phyloP scores from a whole-genome alignment of 1,140 invertebrate species.

The Lithobius niger region DNA sequence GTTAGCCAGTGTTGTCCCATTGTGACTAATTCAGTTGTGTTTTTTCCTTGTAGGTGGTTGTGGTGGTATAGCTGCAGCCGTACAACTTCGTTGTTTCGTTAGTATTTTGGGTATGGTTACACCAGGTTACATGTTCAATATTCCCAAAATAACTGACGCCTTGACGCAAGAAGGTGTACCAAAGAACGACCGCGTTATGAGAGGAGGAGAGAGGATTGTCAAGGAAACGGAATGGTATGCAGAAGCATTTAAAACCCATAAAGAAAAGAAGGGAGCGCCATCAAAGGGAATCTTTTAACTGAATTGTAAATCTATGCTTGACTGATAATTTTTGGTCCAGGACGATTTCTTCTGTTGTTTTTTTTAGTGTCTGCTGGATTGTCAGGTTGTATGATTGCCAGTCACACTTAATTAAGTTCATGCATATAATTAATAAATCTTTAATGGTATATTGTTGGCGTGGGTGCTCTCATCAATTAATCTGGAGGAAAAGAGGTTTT shows the following conservation, averaged over 20 bases:
- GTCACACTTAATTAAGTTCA: no score
- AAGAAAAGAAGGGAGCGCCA: no score
- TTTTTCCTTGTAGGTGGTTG: conserved; percentile 28
- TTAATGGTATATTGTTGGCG: no score
- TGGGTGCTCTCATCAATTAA: no score
- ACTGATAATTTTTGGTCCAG: no score
- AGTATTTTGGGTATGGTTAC: conserved; percentile 36
- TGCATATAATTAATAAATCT: no score
- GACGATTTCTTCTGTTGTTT: no score
- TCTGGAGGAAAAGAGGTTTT: no score
- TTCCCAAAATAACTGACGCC: conserved; percentile 28
- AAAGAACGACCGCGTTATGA: conserved; percentile 23
- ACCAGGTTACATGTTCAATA: conserved; percentile 30
- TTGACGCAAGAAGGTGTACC: conserved; percentile 29
- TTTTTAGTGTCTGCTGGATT: no score
- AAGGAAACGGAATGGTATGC: conserved; percentile 33
- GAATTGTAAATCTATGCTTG: no score
- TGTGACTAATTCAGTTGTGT: not conserved
- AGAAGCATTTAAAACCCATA: conserved; percentile 28
- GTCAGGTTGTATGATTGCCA: no score
- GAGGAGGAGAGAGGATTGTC: conserved; percentile 24
- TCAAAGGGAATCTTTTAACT: no score
- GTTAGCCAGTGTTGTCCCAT: not conserved
- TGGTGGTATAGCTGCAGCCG: conserved; percentile 34
- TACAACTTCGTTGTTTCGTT: conserved; percentile 31